Base-by-base conservation (phyloP, 1,140 invertebrate species). In the Halotydeus destructor region DNA sequence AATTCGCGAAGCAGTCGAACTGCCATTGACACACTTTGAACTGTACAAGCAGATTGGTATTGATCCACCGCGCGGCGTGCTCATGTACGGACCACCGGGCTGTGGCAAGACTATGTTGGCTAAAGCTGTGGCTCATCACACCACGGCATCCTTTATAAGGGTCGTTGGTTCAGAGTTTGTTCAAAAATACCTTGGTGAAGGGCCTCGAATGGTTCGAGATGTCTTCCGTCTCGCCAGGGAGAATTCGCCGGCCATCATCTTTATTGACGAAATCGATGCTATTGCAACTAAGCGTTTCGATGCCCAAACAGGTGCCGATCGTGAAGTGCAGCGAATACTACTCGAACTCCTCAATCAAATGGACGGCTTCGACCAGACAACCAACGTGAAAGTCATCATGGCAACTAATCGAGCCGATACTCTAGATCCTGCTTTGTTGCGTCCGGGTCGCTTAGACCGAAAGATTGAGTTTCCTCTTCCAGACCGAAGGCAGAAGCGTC, bases 341-440 rank as follows among this genome's bases (percentile, higher is more conserved):
- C 64, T 99, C 3, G 94, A 99, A 57, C 65, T 99, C 9, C 65
- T 99, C 0, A 99, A 99, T 67, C 94, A 99, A 65, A 98, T 99
- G 93, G 94, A 99, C 66, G 94, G 94, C 38, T 99, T 99, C 64
- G 93, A 99, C 69, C 91, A 98, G 63, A 96, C 88, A 3, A 96
- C 93, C 16, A 98, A 98, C 68, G 93, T 99, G 14, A 99, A 99
- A 69, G 91, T 99, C 12, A 98, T 99, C 32, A 99, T 99, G 94
- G 94, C 94, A 2, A 99, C 94, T 1, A 99, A 99, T 58, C 71
- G 89, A 55, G 89, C 89, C 21, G 94, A 99, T 57, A 99, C 93
- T 2, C 61, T 99, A 34, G 94, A 99, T 69, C 94, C 94, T 31
- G 94, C 94, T 8, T 66, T 99, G 0, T 65, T 99, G 3, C 72